phyloP scores from a whole-genome alignment of 92 coral and sea anemone species.

The Parazoanthus swiftii region DNA sequence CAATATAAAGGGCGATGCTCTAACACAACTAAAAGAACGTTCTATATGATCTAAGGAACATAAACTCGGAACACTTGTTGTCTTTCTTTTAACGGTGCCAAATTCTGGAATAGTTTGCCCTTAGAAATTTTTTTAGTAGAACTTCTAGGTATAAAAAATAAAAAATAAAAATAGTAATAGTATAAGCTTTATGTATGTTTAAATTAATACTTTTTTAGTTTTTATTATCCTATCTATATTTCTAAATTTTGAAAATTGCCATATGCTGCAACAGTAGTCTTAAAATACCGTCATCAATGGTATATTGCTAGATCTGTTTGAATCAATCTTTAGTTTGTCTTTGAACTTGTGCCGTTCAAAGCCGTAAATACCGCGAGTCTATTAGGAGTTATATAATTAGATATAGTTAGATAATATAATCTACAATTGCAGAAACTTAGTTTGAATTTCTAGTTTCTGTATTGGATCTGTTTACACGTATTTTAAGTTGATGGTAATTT shows the following conservation, averaged over 20 bases:
- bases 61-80: too few relatives aligned
- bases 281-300: constrained; percentile 20
- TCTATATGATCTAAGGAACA: too few relatives aligned
- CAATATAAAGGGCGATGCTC: too few relatives aligned
- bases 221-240: too few relatives aligned
- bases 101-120: too few relatives aligned
- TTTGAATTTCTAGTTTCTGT: not conserved
- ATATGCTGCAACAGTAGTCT: not conserved
- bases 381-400: not conserved
- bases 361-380: not conserved
- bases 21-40: too few relatives aligned
- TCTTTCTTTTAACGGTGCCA: too few relatives aligned
- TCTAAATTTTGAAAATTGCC: not conserved
- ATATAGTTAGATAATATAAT: not conserved
- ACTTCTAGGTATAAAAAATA: too few relatives aligned
- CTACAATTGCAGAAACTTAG: not conserved
- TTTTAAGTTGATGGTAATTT: not conserved
- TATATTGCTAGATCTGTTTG: not conserved
- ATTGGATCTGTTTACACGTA: not conserved
- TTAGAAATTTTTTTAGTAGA: too few relatives aligned
- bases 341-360: not conserved
- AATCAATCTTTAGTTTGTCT: not conserved
- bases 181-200: too few relatives aligned
- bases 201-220: too few relatives aligned
- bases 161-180: too few relatives aligned